A percentile compares a stretch with the other conserved stretches of the same genome.
Evolutionary conservation across 2,888 invertebrate species (phyloP).

Genomic region (Lepetodrilus schrolli): DNA sequence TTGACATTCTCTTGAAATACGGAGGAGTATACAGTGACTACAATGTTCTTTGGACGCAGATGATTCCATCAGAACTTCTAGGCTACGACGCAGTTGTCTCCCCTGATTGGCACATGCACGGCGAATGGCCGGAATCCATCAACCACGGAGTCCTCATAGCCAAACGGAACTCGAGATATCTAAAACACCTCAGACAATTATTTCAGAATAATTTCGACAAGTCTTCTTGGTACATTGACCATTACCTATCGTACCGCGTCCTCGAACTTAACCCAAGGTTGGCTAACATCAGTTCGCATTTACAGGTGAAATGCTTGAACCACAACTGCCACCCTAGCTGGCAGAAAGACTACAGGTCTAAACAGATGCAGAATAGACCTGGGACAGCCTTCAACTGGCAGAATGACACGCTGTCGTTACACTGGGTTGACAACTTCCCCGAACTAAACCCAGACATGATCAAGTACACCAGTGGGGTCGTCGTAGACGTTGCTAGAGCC

Average conservation of each 20-base stretch:
- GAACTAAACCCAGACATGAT: slow-evolving; percentile 36
- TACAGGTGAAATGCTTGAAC: slow-evolving; percentile 42
- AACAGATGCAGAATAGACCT: slow-evolving; percentile 34
- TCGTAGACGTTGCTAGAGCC: slow-evolving; percentile 32
- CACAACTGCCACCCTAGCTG: slow-evolving; percentile 43
- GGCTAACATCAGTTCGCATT: slow-evolving; percentile 12
- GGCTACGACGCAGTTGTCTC: slow-evolving; percentile 38
- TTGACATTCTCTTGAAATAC: slow-evolving; percentile 37
- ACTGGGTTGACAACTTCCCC: slow-evolving; percentile 39
- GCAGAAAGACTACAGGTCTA: slow-evolving; percentile 35
- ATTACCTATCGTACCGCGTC: slow-evolving; percentile 35
- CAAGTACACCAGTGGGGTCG: slow-evolving; percentile 33
- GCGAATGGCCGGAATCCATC: slow-evolving; percentile 39
- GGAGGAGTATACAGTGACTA: slow-evolving; percentile 40
- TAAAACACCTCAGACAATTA: slow-evolving; percentile 24
- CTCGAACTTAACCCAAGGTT: slow-evolving; percentile 33
- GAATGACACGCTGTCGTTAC: slow-evolving; percentile 34
- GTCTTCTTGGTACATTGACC: slow-evolving; percentile 33
- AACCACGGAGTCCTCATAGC: slow-evolving; percentile 37
- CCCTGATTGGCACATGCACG: slow-evolving; percentile 40
- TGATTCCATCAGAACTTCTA: slow-evolving; percentile 32
- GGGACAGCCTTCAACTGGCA: slow-evolving; percentile 34
- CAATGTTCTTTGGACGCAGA: slow-evolving; percentile 38
- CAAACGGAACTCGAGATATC: slow-evolving; percentile 29
- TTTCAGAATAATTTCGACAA: background rate